These are phyloP conservation scores for Zosterops lateralis DNA, from an alignment of 2,113 vertebrate species.

Conservation along the genomic window DNA sequence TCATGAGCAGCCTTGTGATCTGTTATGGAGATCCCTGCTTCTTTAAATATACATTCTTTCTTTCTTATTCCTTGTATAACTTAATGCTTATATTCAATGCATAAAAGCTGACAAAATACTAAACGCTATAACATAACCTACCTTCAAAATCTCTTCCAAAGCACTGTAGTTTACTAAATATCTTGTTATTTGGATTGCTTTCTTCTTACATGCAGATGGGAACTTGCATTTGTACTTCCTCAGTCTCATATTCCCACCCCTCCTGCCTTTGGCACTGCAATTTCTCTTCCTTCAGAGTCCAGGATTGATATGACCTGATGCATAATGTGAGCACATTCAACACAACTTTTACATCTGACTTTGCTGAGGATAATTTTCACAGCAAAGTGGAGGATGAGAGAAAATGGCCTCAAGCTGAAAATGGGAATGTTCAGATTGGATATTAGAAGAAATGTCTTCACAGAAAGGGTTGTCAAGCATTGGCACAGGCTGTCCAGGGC, in stretches of 20 bases:
- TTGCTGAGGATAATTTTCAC: background rate
- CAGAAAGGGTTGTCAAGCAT: background rate
- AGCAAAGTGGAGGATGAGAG: background rate
- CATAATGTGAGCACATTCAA: background rate
- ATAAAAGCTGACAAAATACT: background rate
- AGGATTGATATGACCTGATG: background rate
- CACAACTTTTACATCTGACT: background rate
- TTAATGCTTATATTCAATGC: background rate
- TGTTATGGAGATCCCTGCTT: background rate
- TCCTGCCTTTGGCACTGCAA: background rate
- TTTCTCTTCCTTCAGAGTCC: background rate
- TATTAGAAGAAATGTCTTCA: background rate
- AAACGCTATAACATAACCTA: background rate
- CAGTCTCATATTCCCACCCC: background rate
- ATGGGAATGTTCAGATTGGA: background rate
- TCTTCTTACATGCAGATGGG: background rate
- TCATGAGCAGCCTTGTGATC: background rate
- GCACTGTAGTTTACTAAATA: background rate
- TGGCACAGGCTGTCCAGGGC: background rate
- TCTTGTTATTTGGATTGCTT: background rate
- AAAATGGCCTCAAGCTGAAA: background rate
- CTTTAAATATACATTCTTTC: background rate
- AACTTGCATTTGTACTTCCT: background rate
- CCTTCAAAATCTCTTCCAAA: background rate
- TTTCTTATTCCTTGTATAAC: background rate